Percentiles rank a stretch among this genome's conserved stretches.
phyloP scores from a whole-genome alignment of 2,113 vertebrate species.

The Tringa solitaria region DNA sequence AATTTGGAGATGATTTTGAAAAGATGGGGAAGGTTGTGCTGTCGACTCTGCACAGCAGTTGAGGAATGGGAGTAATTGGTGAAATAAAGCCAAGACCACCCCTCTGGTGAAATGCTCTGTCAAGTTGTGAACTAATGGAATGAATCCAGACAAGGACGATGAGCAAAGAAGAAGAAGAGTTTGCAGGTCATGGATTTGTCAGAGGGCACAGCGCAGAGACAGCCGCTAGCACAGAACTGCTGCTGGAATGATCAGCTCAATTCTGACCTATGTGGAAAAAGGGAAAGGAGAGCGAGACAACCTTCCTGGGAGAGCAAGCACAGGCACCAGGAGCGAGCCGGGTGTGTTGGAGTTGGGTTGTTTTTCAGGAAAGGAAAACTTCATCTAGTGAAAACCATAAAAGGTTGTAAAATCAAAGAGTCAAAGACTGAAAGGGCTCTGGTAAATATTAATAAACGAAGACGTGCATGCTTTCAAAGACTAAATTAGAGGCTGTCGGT shows the following conservation, averaged over 20 bases:
- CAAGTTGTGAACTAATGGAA: background rate
- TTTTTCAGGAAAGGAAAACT: background rate
- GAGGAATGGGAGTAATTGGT: background rate
- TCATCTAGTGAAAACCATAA: background rate
- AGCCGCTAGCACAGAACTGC: background rate
- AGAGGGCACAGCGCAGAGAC: background rate
- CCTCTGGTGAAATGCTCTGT: background rate
- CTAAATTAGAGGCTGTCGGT: background rate
- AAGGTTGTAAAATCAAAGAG: constrained; percentile 21
- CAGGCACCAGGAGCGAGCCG: background rate
- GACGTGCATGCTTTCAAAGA: background rate
- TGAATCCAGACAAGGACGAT: background rate
- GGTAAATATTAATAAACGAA: background rate
- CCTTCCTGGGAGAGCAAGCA: background rate
- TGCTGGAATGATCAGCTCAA: background rate
- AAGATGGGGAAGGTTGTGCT: background rate
- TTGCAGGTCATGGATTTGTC: background rate
- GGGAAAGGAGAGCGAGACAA: background rate
- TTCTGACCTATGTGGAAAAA: background rate
- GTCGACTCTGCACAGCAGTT: background rate
- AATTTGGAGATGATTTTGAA: background rate
- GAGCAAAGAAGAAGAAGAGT: background rate
- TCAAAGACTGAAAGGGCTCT: background rate
- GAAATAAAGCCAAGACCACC: background rate
- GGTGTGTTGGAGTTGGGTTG: background rate